A percentile compares a stretch with the other conserved stretches of the same genome.
These are phyloP conservation scores for Bergia sp. DNA, from an alignment of 92 coral and sea anemone species.

Conservation along the genomic window DNA sequence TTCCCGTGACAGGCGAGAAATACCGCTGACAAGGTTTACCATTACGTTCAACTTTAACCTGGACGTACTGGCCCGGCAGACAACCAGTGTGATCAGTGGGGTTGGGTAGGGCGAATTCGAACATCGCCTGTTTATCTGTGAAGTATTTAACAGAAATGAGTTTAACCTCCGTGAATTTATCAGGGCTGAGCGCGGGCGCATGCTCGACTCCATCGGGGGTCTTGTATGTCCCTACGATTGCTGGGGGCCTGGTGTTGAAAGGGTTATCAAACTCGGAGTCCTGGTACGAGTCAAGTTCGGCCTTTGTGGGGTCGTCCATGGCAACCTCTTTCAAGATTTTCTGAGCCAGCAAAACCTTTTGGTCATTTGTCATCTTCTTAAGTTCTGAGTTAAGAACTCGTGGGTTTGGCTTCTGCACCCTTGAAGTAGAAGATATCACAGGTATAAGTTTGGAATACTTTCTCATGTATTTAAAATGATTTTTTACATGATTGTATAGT, in stretches of 20 bases:
- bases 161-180: conserved; percentile 36
- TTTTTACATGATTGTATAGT: neutral
- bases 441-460: neutral
- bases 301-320: conserved; percentile 30
- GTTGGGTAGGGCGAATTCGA: conserved; percentile 53
- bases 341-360: conserved; percentile 53
- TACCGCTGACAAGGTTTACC: conserved; percentile 51
- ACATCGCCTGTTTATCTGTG: conserved; percentile 54
- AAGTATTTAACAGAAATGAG: conserved; percentile 45
- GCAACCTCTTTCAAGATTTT: conserved; percentile 53
- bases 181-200: conserved; percentile 52
- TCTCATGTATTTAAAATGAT: neutral
- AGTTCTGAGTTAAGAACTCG: conserved; percentile 36
- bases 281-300: conserved; percentile 23
- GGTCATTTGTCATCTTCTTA: conserved; percentile 45
- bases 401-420: conserved; percentile 41
- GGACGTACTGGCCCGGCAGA: conserved; percentile 59
- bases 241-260: conserved; percentile 51
- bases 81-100: conserved; percentile 60
- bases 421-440: neutral
- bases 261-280: conserved; percentile 60
- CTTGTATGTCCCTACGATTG: conserved; percentile 35
- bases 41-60: conserved; percentile 34
- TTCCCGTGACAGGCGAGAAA: conserved; percentile 55
- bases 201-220: conserved; percentile 40